Base-by-base conservation (phyloP, 2,888 invertebrate species). In the Tholera decimalis region DNA sequence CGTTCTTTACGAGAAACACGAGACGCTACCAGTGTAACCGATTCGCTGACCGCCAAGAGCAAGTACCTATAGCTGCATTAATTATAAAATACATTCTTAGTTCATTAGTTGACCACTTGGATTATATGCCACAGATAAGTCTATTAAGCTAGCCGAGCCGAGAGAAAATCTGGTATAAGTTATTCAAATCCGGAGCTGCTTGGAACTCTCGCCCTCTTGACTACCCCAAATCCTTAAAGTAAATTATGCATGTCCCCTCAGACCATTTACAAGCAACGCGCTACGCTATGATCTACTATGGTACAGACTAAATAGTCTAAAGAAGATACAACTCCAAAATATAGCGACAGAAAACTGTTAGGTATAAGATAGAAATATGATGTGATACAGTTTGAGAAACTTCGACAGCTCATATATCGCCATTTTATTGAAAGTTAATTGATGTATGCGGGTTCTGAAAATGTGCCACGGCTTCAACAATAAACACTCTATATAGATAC, bases 401-500 rank as follows among this genome's bases (percentile, higher is more conserved):
- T 24, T 50, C 33, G 63, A 24, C 47, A 68, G 65, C 76, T 72
- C 71, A 73, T 57, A 76, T 84, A 83, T 87, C 83, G 78, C 70
- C 70, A 82, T 85, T 90, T 89, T 88, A 92, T 91, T 91, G 88
- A 79, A 85, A 82, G 86, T 84, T 91, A 91, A 92, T 91, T 91
- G 89, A 88, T 84, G 86, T 81, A 91, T 89, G 89, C 89, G 89
- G 89, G 89, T 83, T 76, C 73, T 77, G 76, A 79, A 87, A 85
- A 83, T 86, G 83, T 88, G 87, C 84, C 87, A 84, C 67, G 81
- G 83, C 79, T 74, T 70, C 63, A 79, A 74, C 66, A 73, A 76
- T 77, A 77, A 82, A 81, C 78, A 79, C 63, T 69, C 55, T 46
- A 73, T 35, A 15, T 30, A 47, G 63, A 74, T 76, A 71, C 64